Evolutionary conservation across 35 echinoderm and acorn worm genomes (phyloP), one percentile per base, ranked within the genome.

Genomic region (Hemicentrotus pulcherrimus): DNA sequence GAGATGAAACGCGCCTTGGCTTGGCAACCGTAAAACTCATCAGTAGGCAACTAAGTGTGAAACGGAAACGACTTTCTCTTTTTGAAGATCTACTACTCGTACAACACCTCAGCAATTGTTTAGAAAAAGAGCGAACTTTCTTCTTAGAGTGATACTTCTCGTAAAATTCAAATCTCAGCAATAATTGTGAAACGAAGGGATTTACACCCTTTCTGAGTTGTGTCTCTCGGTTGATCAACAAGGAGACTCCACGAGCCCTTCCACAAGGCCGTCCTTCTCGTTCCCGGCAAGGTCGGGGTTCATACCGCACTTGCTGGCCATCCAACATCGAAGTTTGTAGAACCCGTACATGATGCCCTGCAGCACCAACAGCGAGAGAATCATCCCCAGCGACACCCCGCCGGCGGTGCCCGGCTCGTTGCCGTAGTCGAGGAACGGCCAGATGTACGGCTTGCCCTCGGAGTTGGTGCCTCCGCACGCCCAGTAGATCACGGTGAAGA

Each of bases 401-500:
- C 88, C 88, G 3, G 96, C 94, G 13, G 86, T 91, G 31, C 86
- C 96, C 5, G 94, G 96, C n/a, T 94, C 94, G 47, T 94, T 96
- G 32, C 94, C 94, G 65, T 96, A 94, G 19, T 94, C 86, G 31
- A 96, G 55, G 94, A 70, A 87, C 9, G 96, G 94, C 86, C 94
- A 96, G 61, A 96, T 96, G 30, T 94, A 94, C 1, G 96, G 86
- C 46, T 91, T 65, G 59, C 58, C 94, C 31, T 96, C 60, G 11
- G 91, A 19, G 88, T 96, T 94, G 33, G 86, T 96, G n/a, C 96
- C 96, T 1, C 96, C 96, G 8, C 90, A 91, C 46, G 86, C 94
- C 93, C 87, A 96, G 46, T 96, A 96, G 50, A 96, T 91, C 4
- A 96, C 47, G 86, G 96, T 65, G 88, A 96, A 96, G 65, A 91